Percentiles rank a stretch among this genome's conserved stretches.
These are phyloP conservation scores for Peromyscus melanophrys DNA, from an alignment of 2,797 vertebrate species.

Conservation along the genomic window DNA sequence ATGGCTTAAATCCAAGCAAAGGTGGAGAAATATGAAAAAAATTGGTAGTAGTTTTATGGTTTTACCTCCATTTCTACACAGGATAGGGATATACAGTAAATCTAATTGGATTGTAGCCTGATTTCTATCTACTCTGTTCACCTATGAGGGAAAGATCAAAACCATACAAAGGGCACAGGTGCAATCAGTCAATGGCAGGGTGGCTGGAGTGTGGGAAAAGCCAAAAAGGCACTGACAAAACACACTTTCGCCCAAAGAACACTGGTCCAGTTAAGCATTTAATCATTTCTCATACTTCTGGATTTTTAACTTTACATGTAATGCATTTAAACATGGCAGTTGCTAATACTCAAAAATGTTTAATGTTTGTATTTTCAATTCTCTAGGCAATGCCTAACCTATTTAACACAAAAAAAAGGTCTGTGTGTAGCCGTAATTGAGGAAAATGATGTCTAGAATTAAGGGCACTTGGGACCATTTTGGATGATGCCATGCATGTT, in stretches of 20 bases:
- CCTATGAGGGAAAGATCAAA: constrained; percentile 84
- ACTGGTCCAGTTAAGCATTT: constrained; percentile 56
- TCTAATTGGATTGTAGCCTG: constrained; percentile 81
- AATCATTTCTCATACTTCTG: constrained; percentile 65
- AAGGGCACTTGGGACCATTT: not conserved
- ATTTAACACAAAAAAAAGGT: not conserved
- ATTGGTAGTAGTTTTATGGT: constrained; percentile 76
- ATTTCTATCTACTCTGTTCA: constrained; percentile 83
- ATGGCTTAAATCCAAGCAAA: constrained; percentile 86
- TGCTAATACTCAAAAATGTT: constrained; percentile 23
- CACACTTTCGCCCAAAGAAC: constrained; percentile 67
- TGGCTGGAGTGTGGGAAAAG: constrained; percentile 72
- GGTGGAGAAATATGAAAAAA: constrained; percentile 79
- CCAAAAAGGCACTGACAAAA: constrained; percentile 76
- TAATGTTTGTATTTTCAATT: constrained; percentile 14
- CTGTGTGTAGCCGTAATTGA: not conserved
- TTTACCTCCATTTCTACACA: constrained; percentile 75
- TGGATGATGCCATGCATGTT: not conserved
- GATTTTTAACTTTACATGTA: constrained; percentile 48
- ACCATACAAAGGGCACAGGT: constrained; percentile 84
- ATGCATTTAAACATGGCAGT: constrained; percentile 29
- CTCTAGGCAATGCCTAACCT: not conserved
- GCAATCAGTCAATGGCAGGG: constrained; percentile 61
- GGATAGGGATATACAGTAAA: constrained; percentile 79
- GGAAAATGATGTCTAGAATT: not conserved